A percentile compares a stretch with the other conserved stretches of the same genome.
These are phyloP conservation scores for Hypercompe scribonia DNA, from an alignment of 2,888 invertebrate species.

Conservation along the genomic window DNA sequence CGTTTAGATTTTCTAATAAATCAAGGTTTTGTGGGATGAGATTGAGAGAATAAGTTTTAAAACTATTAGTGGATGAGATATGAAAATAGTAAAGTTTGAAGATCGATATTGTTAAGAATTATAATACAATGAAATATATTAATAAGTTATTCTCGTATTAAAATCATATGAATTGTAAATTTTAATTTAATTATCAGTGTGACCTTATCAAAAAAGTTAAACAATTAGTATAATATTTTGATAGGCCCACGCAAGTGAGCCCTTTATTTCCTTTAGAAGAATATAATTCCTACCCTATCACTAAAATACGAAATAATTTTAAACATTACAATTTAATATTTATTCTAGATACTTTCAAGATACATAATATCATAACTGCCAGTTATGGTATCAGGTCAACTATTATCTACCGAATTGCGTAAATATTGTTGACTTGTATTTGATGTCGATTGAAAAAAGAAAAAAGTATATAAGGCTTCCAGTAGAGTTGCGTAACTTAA, in stretches of 20 bases:
- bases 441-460: not conserved
- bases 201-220: not conserved
- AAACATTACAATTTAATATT: too few relatives aligned
- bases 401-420: not conserved
- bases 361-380: too few relatives aligned
- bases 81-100: not conserved
- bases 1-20: slow-evolving; percentile 37
- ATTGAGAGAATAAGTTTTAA: not conserved
- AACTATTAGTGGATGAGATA: not conserved
- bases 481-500: not conserved
- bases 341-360: too few relatives aligned
- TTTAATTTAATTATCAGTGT: not conserved
- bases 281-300: too few relatives aligned
- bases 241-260: too few relatives aligned
- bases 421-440: not conserved
- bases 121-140: not conserved
- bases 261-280: too few relatives aligned
- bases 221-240: too few relatives aligned
- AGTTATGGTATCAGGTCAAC: too few relatives aligned
- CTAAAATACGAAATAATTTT: too few relatives aligned
- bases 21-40: slow-evolving; percentile 20
- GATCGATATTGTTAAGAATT: not conserved
- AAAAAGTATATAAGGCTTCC: not conserved
- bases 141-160: not conserved
- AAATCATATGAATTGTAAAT: not conserved